These are phyloP conservation scores for Thunnus thynnus DNA, from an alignment of 2,113 vertebrate genomes.

Conservation along the genomic window DNA sequence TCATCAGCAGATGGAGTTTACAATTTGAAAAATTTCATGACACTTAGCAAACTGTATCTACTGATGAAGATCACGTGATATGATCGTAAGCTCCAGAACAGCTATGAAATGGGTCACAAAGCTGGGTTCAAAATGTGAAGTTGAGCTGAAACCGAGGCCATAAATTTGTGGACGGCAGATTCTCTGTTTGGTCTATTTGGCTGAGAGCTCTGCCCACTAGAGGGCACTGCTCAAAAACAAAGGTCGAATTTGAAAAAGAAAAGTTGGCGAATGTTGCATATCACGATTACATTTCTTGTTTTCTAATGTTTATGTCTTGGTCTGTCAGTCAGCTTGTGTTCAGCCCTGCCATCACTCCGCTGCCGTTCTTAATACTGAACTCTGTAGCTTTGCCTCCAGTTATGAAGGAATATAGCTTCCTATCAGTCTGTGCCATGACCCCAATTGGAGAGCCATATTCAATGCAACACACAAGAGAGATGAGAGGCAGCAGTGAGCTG, in stretches of 20 bases:
- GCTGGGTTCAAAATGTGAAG: neutral
- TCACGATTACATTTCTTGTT: neutral
- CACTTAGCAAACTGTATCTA: neutral
- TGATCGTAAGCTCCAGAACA: too few relatives aligned
- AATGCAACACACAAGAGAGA: slow-evolving; percentile 74
- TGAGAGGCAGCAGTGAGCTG: slow-evolving; percentile 67
- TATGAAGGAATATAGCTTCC: slow-evolving; percentile 77
- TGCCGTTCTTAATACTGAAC: slow-evolving; percentile 54
- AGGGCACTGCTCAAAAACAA: neutral
- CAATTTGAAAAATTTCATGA: neutral
- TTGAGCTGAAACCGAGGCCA: neutral
- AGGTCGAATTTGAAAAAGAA: neutral
- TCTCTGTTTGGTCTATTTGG: neutral
- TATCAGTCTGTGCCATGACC: slow-evolving; percentile 78
- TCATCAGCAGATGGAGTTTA: neutral
- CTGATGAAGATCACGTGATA: neutral
- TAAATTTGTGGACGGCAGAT: neutral
- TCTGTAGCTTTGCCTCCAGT: slow-evolving; percentile 51
- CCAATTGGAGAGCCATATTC: slow-evolving; percentile 81
- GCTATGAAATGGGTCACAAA: too few relatives aligned
- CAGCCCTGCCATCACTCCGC: slow-evolving; percentile 15
- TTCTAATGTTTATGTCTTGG: slow-evolving; percentile 25
- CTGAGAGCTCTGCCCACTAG: neutral
- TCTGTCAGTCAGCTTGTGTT: slow-evolving; percentile 44
- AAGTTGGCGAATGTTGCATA: neutral